Evolutionary conservation across 2,113 vertebrate genomes (phyloP).

Genomic region (Misgurnus anguillicaudatus): DNA sequence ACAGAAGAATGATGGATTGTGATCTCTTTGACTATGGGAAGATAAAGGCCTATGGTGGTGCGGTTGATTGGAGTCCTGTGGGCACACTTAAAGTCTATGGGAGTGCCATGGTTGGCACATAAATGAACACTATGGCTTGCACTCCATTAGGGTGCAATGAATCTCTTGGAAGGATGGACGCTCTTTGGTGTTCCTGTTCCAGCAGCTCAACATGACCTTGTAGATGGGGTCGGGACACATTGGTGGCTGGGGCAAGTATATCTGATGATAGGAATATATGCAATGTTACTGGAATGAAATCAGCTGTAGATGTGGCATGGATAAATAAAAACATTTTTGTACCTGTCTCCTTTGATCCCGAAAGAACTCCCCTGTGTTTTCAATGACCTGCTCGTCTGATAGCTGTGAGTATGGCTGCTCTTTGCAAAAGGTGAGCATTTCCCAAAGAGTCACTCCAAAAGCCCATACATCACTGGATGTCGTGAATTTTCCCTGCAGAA

Average conservation of each 20-base stretch:
- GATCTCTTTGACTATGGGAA: not conserved
- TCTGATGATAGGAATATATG: constrained; percentile 68
- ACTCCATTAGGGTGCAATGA: constrained; percentile 82
- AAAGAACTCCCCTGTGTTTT: constrained; percentile 99
- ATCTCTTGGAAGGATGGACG: constrained; percentile 94
- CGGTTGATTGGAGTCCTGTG: constrained; percentile 47
- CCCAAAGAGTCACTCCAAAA: constrained; percentile 94
- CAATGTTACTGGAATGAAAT: not conserved
- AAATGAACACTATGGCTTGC: constrained; percentile 62
- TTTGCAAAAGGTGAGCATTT: constrained; percentile 92
- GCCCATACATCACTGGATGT: constrained; percentile 98
- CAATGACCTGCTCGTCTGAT: constrained; percentile 96
- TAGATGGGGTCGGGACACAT: constrained; percentile 91
- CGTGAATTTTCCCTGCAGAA: constrained; percentile 92
- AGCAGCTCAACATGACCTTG: constrained; percentile 96
- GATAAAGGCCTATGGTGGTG: constrained; percentile 14
- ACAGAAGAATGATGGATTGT: constrained; percentile 17
- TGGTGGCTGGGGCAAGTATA: constrained; percentile 90
- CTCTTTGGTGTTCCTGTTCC: constrained; percentile 92
- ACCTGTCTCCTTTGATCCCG: constrained; percentile 96
- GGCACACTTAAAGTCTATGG: constrained; percentile 57
- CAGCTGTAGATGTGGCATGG: not conserved
- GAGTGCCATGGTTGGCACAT: constrained; percentile 37
- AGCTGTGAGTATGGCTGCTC: constrained; percentile 96
- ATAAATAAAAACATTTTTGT: constrained; percentile 36